These are phyloP conservation scores for Azorinus chamasolen DNA, from an alignment of 2,888 invertebrate genomes.

Conservation along the genomic window DNA sequence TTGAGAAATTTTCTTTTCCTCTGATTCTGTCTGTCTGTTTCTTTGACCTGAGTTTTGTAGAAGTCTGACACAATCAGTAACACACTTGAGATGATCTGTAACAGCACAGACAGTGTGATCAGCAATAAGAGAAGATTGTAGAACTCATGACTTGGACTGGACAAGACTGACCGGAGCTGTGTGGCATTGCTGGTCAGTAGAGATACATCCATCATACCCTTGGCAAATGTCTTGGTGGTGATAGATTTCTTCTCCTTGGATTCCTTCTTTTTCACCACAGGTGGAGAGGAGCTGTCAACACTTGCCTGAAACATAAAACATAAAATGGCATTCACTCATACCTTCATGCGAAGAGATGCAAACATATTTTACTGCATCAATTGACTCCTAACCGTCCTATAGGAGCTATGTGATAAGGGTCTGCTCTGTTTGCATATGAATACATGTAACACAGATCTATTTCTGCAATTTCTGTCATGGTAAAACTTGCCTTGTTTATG, in stretches of 20 bases:
- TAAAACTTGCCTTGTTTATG: too few relatives aligned
- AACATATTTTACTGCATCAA: too few relatives aligned
- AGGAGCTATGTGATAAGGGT: too few relatives aligned
- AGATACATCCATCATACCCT: conserved; percentile 67
- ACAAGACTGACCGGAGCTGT: conserved; percentile 57
- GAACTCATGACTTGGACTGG: conserved; percentile 56
- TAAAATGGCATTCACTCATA: too few relatives aligned
- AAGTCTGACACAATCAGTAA: conserved; percentile 57
- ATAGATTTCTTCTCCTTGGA: conserved; percentile 59
- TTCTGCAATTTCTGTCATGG: too few relatives aligned
- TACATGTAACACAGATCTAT: too few relatives aligned
- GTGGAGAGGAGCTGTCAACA: too few relatives aligned
- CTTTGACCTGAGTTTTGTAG: conserved; percentile 55
- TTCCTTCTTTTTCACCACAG: background rate
- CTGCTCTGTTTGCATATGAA: too few relatives aligned
- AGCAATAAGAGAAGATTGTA: conserved; percentile 46
- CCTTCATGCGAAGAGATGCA: too few relatives aligned
- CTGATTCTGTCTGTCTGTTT: conserved; percentile 45
- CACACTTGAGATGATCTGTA: conserved; percentile 56
- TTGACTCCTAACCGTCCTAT: too few relatives aligned
- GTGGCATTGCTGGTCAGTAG: conserved; percentile 64
- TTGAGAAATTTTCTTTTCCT: conserved; percentile 48
- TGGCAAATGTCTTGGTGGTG: conserved; percentile 65
- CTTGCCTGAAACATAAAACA: too few relatives aligned
- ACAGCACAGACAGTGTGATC: conserved; percentile 46